phyloP scores from a whole-genome alignment of 2,797 vertebrate species.

The Benthosema pterotum region DNA sequence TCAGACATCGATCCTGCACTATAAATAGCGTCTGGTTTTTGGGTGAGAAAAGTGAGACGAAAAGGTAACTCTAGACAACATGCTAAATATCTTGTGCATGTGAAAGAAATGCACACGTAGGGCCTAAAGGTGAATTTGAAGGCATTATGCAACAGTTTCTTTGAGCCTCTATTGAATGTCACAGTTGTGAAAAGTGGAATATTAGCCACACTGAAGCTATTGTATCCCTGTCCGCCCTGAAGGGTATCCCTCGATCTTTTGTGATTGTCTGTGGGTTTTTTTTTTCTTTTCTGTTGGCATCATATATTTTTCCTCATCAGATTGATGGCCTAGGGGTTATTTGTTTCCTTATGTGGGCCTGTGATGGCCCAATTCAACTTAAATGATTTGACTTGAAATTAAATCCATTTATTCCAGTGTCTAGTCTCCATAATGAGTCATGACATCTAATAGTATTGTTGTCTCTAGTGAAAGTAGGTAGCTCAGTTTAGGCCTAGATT shows the following conservation, averaged over 20 bases:
- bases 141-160: slow-evolving; percentile 31
- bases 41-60: no score
- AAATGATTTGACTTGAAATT: no score
- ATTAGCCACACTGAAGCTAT: no score
- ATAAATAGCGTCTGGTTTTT: slow-evolving; percentile 46
- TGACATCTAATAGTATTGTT: background rate
- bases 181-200: slow-evolving; percentile 1
- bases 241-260: no score
- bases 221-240: no score
- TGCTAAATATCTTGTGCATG: slow-evolving; percentile 12
- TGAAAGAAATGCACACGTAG: slow-evolving; percentile 22
- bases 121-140: slow-evolving; percentile 5
- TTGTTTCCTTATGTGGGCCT: background rate
- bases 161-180: slow-evolving; percentile 8
- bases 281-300: no score
- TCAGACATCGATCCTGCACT: slow-evolving; percentile 37
- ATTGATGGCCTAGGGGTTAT: background rate
- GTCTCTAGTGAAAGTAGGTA: background rate
- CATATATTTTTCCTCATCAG: no score
- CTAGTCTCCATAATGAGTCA: background rate
- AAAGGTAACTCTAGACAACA: slow-evolving; percentile 51
- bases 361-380: no score
- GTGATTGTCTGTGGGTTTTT: no score
- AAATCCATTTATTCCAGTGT: background rate
- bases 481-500: slow-evolving; percentile 1